These are phyloP conservation scores for Polydrusus tereticollis DNA, from an alignment of 2,888 invertebrate species.

Conservation along the genomic window DNA sequence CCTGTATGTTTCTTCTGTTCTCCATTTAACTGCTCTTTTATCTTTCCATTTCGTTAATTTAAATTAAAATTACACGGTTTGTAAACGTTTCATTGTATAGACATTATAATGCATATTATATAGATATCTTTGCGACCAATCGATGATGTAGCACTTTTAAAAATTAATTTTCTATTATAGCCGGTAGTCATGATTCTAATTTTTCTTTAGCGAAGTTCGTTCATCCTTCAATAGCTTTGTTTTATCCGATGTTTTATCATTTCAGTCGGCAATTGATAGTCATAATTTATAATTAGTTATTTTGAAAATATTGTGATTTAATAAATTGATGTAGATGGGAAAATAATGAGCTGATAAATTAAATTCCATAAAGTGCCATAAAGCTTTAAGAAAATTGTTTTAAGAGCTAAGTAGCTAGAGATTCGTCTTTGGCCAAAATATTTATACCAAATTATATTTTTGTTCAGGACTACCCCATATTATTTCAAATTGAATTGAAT, in stretches of 20 bases:
- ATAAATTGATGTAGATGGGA: neutral
- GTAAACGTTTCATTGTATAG: conserved; percentile 14
- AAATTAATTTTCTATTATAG: conserved; percentile 23
- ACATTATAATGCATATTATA: conserved; percentile 19
- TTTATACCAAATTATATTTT: too few relatives aligned
- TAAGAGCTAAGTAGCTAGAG: too few relatives aligned
- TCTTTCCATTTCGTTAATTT: neutral
- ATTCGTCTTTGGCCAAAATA: too few relatives aligned
- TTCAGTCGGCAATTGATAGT: neutral
- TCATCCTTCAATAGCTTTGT: neutral
- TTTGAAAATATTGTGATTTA: neutral
- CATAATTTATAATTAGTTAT: conserved; percentile 1
- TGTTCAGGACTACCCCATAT: too few relatives aligned
- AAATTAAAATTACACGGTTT: conserved; percentile 20
- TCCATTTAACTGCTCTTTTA: neutral
- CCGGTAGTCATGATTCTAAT: conserved; percentile 15
- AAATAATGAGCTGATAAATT: too few relatives aligned
- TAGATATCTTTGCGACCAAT: conserved; percentile 14
- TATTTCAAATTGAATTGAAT: too few relatives aligned
- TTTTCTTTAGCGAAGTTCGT: conserved; percentile 12
- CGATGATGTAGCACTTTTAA: conserved; percentile 17
- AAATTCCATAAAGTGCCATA: too few relatives aligned
- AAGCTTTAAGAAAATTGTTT: too few relatives aligned
- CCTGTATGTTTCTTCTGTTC: too few relatives aligned
- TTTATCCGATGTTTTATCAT: conserved; percentile 4